Conservation (phyloP, 2,888 invertebrate species). For the Apoderus coryli region DNA sequence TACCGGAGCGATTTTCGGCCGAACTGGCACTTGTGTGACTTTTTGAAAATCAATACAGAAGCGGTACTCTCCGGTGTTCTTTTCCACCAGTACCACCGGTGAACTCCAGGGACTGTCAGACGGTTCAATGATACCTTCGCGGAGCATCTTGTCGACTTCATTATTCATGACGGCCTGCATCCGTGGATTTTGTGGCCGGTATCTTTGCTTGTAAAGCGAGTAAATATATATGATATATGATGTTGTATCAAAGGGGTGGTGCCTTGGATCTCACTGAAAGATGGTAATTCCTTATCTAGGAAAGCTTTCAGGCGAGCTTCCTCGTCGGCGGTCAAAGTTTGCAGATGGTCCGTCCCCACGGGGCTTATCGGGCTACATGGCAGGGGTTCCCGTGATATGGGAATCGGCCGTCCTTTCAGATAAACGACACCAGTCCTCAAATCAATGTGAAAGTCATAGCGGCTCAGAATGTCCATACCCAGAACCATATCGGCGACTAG, state of each 20-base stretch:
- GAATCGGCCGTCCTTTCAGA: no score
- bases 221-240: background rate
- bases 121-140: background rate
- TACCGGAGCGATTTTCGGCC: constrained; percentile 17
- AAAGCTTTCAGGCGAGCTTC: background rate
- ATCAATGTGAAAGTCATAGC: no score
- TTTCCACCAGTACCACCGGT: background rate
- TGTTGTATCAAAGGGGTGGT: constrained; percentile 1
- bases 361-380: no score
- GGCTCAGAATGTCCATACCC: no score
- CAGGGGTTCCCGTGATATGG: no score
- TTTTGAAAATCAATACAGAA: constrained; percentile 2
- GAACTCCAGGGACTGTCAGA: constrained; percentile 1
- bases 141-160: constrained; percentile 1
- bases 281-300: background rate
- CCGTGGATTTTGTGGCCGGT: background rate
- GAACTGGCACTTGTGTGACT: no score
- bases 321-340: constrained; percentile 1
- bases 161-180: background rate
- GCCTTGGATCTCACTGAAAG: background rate
- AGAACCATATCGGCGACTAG: no score
- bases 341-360: no score
- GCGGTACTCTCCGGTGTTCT: constrained; percentile 1
- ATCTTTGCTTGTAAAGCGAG: background rate
- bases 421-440: no score